These are phyloP conservation scores for Pogona vitticeps DNA, from an alignment of 2,113 vertebrate species.

Conservation along the genomic window DNA sequence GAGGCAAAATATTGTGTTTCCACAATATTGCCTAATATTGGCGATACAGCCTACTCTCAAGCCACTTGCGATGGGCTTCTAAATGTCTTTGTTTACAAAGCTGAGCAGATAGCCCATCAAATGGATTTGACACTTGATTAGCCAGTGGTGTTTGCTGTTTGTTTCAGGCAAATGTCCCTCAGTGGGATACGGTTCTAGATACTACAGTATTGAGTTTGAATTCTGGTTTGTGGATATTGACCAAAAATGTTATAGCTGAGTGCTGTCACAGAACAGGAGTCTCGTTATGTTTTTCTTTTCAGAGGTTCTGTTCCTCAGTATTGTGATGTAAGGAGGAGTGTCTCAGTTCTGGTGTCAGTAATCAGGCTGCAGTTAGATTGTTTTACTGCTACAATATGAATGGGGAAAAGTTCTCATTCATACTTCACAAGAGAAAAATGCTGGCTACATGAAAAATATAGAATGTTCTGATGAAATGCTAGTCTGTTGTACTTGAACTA, in stretches of 20 bases:
- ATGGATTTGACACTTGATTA: neutral
- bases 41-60: no score
- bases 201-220: neutral
- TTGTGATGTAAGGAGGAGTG: neutral
- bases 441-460: neutral
- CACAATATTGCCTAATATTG: neutral
- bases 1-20: neutral
- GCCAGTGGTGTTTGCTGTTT: neutral
- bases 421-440: neutral
- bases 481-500: neutral
- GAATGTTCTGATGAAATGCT: neutral
- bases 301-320: neutral
- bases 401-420: neutral
- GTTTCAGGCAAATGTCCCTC: no score
- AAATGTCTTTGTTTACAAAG: neutral
- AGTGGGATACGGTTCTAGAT: neutral
- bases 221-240: neutral
- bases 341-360: neutral
- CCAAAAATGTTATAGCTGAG: neutral
- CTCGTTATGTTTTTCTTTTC: neutral
- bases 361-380: neutral
- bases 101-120: neutral
- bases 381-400: neutral
- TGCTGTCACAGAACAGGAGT: neutral
- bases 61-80: no score